These are phyloP conservation scores for Acanthisitta chloris DNA, from an alignment of 2,113 vertebrate species.

Conservation along the genomic window DNA sequence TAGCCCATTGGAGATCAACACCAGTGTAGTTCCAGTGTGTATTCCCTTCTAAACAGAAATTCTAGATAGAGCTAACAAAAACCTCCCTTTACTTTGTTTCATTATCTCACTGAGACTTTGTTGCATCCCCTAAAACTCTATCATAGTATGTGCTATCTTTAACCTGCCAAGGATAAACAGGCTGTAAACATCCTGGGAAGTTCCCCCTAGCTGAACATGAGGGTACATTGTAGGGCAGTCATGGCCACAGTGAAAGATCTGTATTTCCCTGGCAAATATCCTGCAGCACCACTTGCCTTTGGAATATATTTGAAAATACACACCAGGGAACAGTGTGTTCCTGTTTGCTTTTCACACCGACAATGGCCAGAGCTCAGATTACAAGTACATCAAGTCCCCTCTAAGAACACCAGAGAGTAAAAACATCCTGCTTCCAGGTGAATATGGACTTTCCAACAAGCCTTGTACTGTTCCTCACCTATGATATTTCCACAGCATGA, in stretches of 20 bases:
- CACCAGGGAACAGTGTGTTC: fast-evolving
- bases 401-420: neutral
- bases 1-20: neutral
- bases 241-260: neutral
- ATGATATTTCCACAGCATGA: fast-evolving
- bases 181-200: neutral
- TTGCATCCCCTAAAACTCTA: neutral
- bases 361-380: neutral
- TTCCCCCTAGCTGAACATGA: neutral
- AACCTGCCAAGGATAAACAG: neutral
- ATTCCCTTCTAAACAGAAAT: neutral
- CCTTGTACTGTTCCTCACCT: neutral
- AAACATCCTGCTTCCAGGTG: neutral
- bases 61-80: neutral
- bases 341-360: neutral
- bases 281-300: neutral
- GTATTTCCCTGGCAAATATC: neutral
- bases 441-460: neutral
- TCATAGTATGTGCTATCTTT: neutral
- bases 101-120: neutral
- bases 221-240: neutral
- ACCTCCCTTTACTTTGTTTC: neutral
- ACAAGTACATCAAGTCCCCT: neutral
- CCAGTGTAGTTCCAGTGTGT: neutral
- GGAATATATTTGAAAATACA: neutral